Base-by-base conservation (phyloP, 1,140 invertebrate species). In the Brachionus asplanchnoidis region DNA sequence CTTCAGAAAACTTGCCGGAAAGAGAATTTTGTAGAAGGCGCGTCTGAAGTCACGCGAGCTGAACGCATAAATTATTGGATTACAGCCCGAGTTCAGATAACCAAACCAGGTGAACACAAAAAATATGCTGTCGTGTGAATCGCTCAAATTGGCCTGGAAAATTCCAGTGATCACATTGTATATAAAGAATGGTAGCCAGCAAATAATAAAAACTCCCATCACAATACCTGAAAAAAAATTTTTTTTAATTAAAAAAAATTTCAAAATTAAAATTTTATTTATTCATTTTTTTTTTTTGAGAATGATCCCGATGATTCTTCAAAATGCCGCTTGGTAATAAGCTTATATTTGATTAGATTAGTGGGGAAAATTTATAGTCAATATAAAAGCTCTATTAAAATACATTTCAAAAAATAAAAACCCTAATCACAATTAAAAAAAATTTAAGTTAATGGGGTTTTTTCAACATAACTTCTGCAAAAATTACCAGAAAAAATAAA, bases 11-110 rank as follows among this genome's bases (percentile, higher is more conserved):
- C 84, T 87, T 46, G 85, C 84, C 5, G 83, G 82, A 79, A 86
- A 88, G 6, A 88, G 56, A 60, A 88, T 75, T 53, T 87, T 87
- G n/a, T 86, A 70, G 85, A 91, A 91, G 23, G 90, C 90, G 50
- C 95, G 94, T 90, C 96, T 92, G 90, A 98, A 98, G 89, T 98
- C 96, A 88, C 94, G 92, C 89, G 95, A 97, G 94, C 95, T 97
- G 87, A 95, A 97, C 2, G 96, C 95, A 89, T 98, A 98, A 87
- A 98, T 98, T 77, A 97, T 94, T 1, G 96, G 96, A 91, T 97
- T 98, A 95, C 44, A 75, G n/a, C 68, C 44, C 46, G 84, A 84
- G 44, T 84, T 84, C 32, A 84, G 7, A 66, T 84, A 77, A 3
- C 84, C 84, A 17, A 84, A 77, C 84, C 84, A 84, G 12, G 84